Evolutionary conservation across 92 coral and sea anemone genomes (phyloP).

Genomic region (Meandrina meandrites): DNA sequence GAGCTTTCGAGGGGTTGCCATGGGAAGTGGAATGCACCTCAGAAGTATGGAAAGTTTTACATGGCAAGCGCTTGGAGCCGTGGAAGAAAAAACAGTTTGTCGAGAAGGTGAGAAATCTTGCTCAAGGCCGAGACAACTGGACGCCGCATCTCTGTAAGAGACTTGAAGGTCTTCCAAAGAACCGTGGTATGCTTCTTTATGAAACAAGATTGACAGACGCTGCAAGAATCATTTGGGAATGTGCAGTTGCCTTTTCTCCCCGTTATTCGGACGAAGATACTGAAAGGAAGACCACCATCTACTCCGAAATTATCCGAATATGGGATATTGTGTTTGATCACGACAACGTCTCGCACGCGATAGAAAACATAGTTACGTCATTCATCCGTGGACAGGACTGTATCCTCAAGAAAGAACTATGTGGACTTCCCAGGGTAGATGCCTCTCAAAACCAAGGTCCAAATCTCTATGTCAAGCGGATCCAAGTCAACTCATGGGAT

Average conservation of each 20-base stretch:
- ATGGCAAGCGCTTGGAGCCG: background rate
- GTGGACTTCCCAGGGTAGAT: slow-evolving; percentile 38
- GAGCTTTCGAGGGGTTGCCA: background rate
- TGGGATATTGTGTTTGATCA: slow-evolving; percentile 92
- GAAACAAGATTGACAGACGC: slow-evolving; percentile 76
- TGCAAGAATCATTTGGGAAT: slow-evolving; percentile 88
- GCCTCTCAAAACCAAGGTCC: slow-evolving; percentile 44
- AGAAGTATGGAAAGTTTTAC: slow-evolving; percentile 2
- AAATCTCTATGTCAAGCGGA: background rate
- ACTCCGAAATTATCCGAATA: slow-evolving; percentile 91
- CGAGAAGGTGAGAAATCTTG: slow-evolving; percentile 8
- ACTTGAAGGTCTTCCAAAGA: slow-evolving; percentile 79
- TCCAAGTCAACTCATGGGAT: background rate
- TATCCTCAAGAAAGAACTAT: slow-evolving; percentile 79
- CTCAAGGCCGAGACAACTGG: slow-evolving; percentile 50
- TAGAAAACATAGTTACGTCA: slow-evolving; percentile 78
- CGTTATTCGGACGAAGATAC: slow-evolving; percentile 72
- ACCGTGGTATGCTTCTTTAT: slow-evolving; percentile 69
- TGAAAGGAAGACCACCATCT: slow-evolving; percentile 48
- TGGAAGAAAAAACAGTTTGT: background rate
- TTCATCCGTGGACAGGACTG: slow-evolving; percentile 88
- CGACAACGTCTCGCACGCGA: slow-evolving; percentile 71
- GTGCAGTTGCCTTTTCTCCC: slow-evolving; percentile 84
- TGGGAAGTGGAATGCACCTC: slow-evolving; percentile 9
- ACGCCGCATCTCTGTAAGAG: slow-evolving; percentile 67